These are phyloP conservation scores for Verasper variegatus DNA, from an alignment of 2,113 vertebrate species.

Conservation along the genomic window DNA sequence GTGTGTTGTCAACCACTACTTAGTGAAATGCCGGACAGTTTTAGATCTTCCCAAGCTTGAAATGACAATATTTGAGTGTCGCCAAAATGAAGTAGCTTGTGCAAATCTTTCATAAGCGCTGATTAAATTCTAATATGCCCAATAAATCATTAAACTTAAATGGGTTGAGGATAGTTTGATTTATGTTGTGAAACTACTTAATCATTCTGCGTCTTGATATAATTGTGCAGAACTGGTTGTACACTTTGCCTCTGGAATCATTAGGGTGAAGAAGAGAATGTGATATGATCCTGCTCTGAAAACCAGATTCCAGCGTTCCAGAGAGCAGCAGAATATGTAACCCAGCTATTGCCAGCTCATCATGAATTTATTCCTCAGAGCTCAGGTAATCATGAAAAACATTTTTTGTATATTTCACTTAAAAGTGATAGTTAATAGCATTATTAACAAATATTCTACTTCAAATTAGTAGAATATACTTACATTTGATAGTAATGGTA, in stretches of 20 bases:
- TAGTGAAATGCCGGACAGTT: conserved; percentile 53
- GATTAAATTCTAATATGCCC: conserved; percentile 42
- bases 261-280: neutral
- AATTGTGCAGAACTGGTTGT: conserved; percentile 19
- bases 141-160: conserved; percentile 53
- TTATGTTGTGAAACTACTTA: conserved; percentile 35
- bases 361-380: neutral
- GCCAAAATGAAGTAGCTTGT: conserved; percentile 30
- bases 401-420: no score
- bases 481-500: no score
- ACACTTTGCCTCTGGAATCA: neutral
- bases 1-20: conserved; percentile 50
- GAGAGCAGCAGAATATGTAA: neutral
- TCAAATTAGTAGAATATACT: no score
- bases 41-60: conserved; percentile 49
- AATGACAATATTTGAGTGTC: conserved; percentile 48
- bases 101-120: conserved; percentile 43
- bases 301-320: neutral
- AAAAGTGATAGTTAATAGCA: no score
- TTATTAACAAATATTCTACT: no score
- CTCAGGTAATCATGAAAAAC: no score
- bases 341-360: neutral
- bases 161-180: conserved; percentile 31
- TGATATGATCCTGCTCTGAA: neutral
- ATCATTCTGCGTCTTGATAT: conserved; percentile 21